phyloP scores from a whole-genome alignment of 2,113 vertebrate species.

The Ranitomeya imitator region DNA sequence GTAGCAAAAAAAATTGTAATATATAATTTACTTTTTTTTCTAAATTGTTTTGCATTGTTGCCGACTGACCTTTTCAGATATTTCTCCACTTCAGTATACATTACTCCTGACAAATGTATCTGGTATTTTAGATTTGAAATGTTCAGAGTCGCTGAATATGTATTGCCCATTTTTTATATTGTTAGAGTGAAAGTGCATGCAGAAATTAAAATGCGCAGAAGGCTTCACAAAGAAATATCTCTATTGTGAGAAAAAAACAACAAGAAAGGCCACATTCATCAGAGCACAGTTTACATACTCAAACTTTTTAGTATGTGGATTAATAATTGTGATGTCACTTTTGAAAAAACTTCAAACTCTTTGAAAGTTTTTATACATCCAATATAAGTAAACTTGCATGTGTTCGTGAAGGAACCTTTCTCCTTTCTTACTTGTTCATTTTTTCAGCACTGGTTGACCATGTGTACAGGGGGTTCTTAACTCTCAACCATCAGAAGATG shows the following conservation, averaged over 20 bases:
- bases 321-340: too few relatives aligned
- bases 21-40: neutral
- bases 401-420: too few relatives aligned
- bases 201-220: neutral
- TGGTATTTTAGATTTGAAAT: constrained; percentile 41
- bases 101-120: constrained; percentile 41
- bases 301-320: too few relatives aligned
- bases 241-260: neutral
- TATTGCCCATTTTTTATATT: constrained; percentile 26
- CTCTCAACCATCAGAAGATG: too few relatives aligned
- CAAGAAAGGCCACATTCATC: neutral
- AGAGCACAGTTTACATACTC: neutral
- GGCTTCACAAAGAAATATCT: neutral
- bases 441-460: too few relatives aligned
- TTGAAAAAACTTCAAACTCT: too few relatives aligned
- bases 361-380: too few relatives aligned
- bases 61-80: constrained; percentile 20
- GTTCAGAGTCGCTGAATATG: constrained; percentile 24
- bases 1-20: neutral
- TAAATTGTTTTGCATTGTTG: constrained; percentile 14
- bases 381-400: too few relatives aligned
- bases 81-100: neutral
- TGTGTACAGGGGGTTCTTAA: too few relatives aligned
- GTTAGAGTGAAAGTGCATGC: neutral
- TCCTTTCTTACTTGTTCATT: too few relatives aligned